These are phyloP conservation scores for Cyprinus carpio DNA, from an alignment of 2,113 vertebrate species.

Conservation along the genomic window DNA sequence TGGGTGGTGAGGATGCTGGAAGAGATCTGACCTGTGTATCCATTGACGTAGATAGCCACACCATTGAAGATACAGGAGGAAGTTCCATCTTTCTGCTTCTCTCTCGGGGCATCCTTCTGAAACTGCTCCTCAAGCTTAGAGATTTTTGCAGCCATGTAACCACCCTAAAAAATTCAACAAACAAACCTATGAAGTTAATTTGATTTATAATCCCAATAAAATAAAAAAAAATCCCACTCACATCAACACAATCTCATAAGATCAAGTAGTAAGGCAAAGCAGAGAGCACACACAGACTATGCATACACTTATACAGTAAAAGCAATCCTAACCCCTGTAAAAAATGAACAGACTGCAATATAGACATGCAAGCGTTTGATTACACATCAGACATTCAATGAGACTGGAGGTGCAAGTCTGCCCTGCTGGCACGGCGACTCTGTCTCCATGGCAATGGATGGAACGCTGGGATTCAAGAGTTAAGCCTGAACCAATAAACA, in stretches of 20 bases:
- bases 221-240: not conserved
- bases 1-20: not conserved
- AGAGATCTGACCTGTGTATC: slow-evolving; percentile 87
- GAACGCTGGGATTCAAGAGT: slow-evolving; percentile 56
- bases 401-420: slow-evolving; percentile 41
- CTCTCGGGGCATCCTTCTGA: slow-evolving; percentile 81
- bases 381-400: slow-evolving; percentile 53
- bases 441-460: slow-evolving; percentile 56
- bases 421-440: slow-evolving; percentile 54
- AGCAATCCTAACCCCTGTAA: slow-evolving; percentile 15
- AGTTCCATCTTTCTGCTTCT: slow-evolving; percentile 82
- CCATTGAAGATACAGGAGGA: slow-evolving; percentile 88
- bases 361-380: slow-evolving; percentile 49
- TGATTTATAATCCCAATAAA: not conserved
- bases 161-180: slow-evolving; percentile 75
- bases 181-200: not conserved
- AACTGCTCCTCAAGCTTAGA: slow-evolving; percentile 95
- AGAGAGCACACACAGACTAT: slow-evolving; percentile 10
- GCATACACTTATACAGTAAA: not conserved
- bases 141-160: slow-evolving; percentile 95
- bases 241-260: not conserved
- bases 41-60: slow-evolving; percentile 95
- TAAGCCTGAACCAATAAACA: slow-evolving; percentile 55
- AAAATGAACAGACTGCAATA: slow-evolving; percentile 2
- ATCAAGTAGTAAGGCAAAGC: not conserved